Percentiles rank a stretch among this genome's conserved stretches.
Conservation (phyloP, 2,888 invertebrate species). For the Ophion ventricosus region DNA sequence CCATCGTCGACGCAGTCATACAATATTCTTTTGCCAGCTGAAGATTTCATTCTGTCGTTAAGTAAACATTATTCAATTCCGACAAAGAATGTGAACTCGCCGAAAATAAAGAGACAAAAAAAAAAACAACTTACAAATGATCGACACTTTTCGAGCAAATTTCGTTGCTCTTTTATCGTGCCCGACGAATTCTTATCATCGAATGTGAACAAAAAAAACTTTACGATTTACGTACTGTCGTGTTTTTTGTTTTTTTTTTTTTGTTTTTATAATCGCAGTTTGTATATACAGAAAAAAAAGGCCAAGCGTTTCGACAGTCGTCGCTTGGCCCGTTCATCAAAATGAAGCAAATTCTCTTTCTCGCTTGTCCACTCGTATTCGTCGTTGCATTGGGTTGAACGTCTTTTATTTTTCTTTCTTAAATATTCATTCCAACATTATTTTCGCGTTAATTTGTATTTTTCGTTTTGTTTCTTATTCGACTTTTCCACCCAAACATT, state of each 20-base stretch:
- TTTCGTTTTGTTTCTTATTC: not conserved
- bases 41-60: not conserved
- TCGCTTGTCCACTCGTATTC: slow-evolving; percentile 22
- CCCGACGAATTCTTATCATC: not conserved
- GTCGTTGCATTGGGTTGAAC: slow-evolving; percentile 37
- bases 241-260: not conserved
- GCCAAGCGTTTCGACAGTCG: not conserved
- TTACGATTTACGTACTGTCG: not conserved
- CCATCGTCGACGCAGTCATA: not conserved
- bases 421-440: not conserved
- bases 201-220: not conserved
- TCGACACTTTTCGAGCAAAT: not conserved
- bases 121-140: not conserved
- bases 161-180: not conserved
- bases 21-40: not conserved
- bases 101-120: not conserved
- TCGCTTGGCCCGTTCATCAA: not conserved
- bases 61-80: not conserved
- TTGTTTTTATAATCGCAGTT: not conserved
- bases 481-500: not conserved
- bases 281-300: slow-evolving; percentile 31
- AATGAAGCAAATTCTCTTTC: slow-evolving; percentile 34
- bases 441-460: not conserved
- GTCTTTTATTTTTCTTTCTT: not conserved
- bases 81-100: not conserved